Conservation (phyloP, 1,140 invertebrate species). For the Saccostrea glomerata region DNA sequence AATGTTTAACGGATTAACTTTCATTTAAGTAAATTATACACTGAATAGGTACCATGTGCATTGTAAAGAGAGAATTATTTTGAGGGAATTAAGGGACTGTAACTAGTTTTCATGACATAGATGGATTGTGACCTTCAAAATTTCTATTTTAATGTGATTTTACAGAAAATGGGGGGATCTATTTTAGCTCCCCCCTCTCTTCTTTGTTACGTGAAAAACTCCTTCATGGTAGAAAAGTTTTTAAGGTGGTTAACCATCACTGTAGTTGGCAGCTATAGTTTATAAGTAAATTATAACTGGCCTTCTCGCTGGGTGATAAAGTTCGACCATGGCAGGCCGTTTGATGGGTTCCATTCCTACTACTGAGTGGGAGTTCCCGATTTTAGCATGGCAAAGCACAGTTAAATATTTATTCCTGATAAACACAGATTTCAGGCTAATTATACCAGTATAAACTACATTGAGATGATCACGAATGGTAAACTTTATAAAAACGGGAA, state of each 20-base stretch:
- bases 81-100: too few species aligned
- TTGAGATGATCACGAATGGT: constrained; percentile 29
- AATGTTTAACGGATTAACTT: too few species aligned
- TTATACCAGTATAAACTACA: constrained; percentile 15
- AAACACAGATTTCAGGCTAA: constrained; percentile 25
- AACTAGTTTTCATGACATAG: too few species aligned
- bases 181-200: too few species aligned
- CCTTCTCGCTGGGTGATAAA: constrained; percentile 26
- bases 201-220: neutral
- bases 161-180: too few species aligned
- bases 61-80: too few species aligned
- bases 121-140: too few species aligned
- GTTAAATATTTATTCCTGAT: constrained; percentile 36
- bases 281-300: neutral
- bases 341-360: constrained; percentile 7
- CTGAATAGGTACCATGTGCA: too few species aligned
- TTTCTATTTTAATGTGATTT: too few species aligned
- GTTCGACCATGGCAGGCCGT: constrained; percentile 6
- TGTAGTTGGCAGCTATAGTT: neutral
- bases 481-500: neutral
- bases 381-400: constrained; percentile 23
- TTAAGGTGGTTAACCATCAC: constrained; percentile 29
- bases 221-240: neutral
- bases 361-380: neutral
- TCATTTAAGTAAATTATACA: too few species aligned